These are phyloP conservation scores for Drosophila anomelani DNA, from an alignment of 2,888 invertebrate genomes.

Conservation along the genomic window DNA sequence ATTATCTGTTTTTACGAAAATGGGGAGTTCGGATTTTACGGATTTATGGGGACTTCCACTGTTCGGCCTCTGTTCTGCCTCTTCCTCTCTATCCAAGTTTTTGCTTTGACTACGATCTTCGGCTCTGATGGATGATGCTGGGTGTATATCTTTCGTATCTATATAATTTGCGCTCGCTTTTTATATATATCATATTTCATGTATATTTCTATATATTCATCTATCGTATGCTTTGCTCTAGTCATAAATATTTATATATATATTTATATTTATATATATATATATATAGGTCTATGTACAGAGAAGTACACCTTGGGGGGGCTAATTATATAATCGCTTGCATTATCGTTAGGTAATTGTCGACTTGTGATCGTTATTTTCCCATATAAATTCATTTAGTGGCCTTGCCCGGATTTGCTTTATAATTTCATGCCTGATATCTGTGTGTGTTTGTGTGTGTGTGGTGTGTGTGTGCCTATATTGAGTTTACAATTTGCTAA, in stretches of 20 bases:
- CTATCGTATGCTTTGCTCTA: conserved; percentile 47
- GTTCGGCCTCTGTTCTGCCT: conserved; percentile 22
- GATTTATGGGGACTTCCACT: conserved; percentile 6
- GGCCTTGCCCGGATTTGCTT: conserved; percentile 34
- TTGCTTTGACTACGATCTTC: conserved; percentile 43
- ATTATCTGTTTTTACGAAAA: conserved; percentile 7
- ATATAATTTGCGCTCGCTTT: conserved; percentile 63
- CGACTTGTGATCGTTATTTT: conserved; percentile 22
- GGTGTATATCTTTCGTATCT: conserved; percentile 28
- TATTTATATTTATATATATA: conserved; percentile 11
- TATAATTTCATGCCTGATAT: conserved; percentile 18
- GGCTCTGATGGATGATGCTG: conserved; percentile 39
- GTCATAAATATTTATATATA: conserved; percentile 31
- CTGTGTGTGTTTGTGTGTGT: conserved; percentile 28
- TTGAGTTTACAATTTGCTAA: conserved; percentile 72
- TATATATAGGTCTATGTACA: conserved; percentile 52
- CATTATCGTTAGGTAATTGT: conserved; percentile 28
- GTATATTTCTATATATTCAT: conserved; percentile 42
- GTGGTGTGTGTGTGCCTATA: conserved; percentile 47
- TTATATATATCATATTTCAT: conserved; percentile 28
- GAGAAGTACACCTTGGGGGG: conserved; percentile 49
- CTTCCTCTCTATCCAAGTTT: conserved; percentile 51
- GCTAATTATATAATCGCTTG: conserved; percentile 37
- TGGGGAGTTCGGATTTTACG: background rate
- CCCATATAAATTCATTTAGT: conserved; percentile 56